phyloP scores from a whole-genome alignment of 2,113 vertebrate species.

The Carollia perspicillata region DNA sequence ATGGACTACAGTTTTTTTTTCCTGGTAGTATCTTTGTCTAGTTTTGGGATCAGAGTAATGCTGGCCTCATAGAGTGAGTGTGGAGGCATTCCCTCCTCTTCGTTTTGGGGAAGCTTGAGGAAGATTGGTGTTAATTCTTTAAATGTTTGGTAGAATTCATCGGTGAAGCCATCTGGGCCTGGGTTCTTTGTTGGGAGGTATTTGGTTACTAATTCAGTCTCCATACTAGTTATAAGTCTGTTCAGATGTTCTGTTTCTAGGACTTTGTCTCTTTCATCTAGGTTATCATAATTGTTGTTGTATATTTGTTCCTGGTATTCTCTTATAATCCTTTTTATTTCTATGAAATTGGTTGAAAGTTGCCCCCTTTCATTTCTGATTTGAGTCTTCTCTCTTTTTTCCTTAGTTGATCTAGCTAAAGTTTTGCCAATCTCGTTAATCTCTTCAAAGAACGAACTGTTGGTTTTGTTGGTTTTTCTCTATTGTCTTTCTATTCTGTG shows the following conservation, averaged over 20 bases:
- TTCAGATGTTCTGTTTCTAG: background rate
- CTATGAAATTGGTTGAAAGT: background rate
- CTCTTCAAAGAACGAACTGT: background rate
- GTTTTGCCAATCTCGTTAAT: background rate
- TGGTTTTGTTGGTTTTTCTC: background rate
- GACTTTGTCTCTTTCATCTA: background rate
- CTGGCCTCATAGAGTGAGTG: background rate
- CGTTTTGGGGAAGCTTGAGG: background rate
- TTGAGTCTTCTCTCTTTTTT: background rate
- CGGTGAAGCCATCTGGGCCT: background rate
- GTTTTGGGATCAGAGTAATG: background rate
- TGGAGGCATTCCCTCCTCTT: background rate
- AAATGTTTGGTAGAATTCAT: background rate
- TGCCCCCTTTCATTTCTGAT: background rate
- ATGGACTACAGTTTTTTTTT: background rate
- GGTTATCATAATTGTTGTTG: background rate
- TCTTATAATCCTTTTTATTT: conserved; percentile 1
- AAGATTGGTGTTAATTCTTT: background rate
- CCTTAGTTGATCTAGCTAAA: background rate
- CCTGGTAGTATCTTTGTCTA: background rate
- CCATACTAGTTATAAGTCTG: background rate
- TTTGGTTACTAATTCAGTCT: background rate
- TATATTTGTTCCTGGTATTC: background rate
- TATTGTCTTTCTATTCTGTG: background rate
- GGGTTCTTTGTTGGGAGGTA: background rate